A percentile compares a stretch with the other conserved stretches of the same genome.
Evolutionary conservation across 2,888 invertebrate species (phyloP).

Genomic region (Panzeria rudis): DNA sequence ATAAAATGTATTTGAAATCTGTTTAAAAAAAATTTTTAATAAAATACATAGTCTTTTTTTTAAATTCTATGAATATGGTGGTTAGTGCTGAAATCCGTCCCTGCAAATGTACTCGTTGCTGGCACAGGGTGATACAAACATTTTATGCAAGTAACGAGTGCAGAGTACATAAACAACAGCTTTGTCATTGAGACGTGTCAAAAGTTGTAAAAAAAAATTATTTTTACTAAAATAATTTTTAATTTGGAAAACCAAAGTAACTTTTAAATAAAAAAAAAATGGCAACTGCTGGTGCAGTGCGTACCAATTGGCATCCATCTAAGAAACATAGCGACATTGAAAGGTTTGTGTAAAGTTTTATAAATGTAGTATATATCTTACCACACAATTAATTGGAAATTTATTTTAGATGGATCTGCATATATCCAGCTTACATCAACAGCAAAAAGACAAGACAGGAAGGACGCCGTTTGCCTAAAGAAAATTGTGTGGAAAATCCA

Average conservation of each 20-base stretch:
- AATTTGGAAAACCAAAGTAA: background rate
- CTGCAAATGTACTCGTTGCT: background rate
- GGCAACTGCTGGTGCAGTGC: conserved; percentile 85
- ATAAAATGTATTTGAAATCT: too few species aligned
- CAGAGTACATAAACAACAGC: conserved; percentile 11
- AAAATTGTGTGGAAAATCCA: conserved; percentile 96
- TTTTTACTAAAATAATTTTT: conserved; percentile 3
- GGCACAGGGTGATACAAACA: conserved; percentile 26
- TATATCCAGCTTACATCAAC: conserved; percentile 98
- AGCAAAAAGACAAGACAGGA: conserved; percentile 95
- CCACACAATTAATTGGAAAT: background rate
- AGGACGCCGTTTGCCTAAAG: conserved; percentile 93
- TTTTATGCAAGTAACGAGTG: conserved; percentile 8
- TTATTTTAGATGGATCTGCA: conserved; percentile 92
- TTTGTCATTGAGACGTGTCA: conserved; percentile 60
- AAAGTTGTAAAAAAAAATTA: conserved; percentile 54
- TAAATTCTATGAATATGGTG: too few species aligned
- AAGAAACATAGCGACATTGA: conserved; percentile 92
- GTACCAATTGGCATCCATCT: conserved; percentile 88
- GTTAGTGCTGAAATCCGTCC: background rate
- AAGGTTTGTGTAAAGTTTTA: conserved; percentile 84
- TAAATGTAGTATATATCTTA: background rate
- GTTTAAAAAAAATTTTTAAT: too few species aligned
- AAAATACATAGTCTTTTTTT: too few species aligned
- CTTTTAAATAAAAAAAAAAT: conserved; percentile 77